phyloP scores from a whole-genome alignment of 1,140 invertebrate genomes.

The Nasonia giraulti region DNA sequence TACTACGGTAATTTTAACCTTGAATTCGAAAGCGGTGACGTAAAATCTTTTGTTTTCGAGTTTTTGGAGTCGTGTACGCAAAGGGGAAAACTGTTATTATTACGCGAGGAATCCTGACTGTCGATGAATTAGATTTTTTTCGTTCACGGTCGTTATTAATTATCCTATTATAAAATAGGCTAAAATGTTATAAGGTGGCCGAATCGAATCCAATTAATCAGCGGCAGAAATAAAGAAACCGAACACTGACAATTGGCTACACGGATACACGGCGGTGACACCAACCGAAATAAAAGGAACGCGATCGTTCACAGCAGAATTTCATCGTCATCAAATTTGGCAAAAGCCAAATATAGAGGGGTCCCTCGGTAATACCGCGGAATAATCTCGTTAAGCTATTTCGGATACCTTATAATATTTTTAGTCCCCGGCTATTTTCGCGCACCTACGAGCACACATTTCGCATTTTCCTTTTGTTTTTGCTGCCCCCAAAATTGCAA shows the following conservation, averaged over 20 bases:
- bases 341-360: slow-evolving; percentile 22
- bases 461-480: background rate
- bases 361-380: background rate
- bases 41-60: background rate
- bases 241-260: too few relatives aligned
- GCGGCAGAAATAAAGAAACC: too few relatives aligned
- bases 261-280: background rate
- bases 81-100: background rate
- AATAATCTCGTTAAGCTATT: slow-evolving; percentile 23
- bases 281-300: background rate
- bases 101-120: background rate
- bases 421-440: background rate
- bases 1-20: background rate
- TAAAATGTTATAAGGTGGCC: too few relatives aligned
- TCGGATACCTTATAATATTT: background rate
- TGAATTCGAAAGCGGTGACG: background rate
- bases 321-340: slow-evolving; percentile 1
- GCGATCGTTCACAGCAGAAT: background rate
- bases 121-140: too few relatives aligned
- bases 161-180: too few relatives aligned
- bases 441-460: background rate
- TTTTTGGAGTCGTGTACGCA: background rate
- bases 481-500: background rate
- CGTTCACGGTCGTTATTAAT: too few relatives aligned
- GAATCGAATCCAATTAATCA: too few relatives aligned